Evolutionary conservation across 2,888 invertebrate genomes (phyloP), one percentile per base, ranked within the genome.

Genomic region (Cinara cedri): DNA sequence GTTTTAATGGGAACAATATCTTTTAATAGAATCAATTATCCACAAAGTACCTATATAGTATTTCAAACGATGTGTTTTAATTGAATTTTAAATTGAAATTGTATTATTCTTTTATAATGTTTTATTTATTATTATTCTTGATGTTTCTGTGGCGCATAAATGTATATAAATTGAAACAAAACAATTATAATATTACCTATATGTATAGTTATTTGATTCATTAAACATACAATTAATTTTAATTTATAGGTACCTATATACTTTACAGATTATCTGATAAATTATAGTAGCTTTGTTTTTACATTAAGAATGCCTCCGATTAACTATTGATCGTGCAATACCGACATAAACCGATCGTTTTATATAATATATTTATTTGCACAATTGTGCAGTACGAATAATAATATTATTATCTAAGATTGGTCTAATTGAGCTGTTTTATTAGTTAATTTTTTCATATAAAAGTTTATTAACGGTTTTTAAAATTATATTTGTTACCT

Each of bases 41-140:
- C 63, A n/a, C 3, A 8, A 44, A 63, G 65, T 44, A 54, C 34
- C 34, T 34, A 34, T n/a, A n/a, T n/a, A n/a, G 24, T 44, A 65
- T 75, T 75, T 16, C n/a, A 2, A 65, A 65, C 34, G 34, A 34
- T 6, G 34, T 54, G 74, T 65, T 75, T 65, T 75, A 74, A 75
- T 65, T 65, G 63, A 24, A 75, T 75, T 75, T 75, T 54, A 65
- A 75, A 75, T 75, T 75, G 42, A 54, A 65, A 75, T 74, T 63
- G 14, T 74, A 63, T 63, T 74, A 63, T 63, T 51, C 42, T 34
- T n/a, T n/a, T 51, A 21, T 54, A 74, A 74, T 63, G 51, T 51
- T 63, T 63, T 51, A 74, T 74, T 63, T 51, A n/a, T 34, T 6
- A 34, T 34, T 34, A 51, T 54, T 63, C 62, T 42, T 6, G 62